Conservation (phyloP, 1,140 invertebrate species). For the Archivesica marissinica region DNA sequence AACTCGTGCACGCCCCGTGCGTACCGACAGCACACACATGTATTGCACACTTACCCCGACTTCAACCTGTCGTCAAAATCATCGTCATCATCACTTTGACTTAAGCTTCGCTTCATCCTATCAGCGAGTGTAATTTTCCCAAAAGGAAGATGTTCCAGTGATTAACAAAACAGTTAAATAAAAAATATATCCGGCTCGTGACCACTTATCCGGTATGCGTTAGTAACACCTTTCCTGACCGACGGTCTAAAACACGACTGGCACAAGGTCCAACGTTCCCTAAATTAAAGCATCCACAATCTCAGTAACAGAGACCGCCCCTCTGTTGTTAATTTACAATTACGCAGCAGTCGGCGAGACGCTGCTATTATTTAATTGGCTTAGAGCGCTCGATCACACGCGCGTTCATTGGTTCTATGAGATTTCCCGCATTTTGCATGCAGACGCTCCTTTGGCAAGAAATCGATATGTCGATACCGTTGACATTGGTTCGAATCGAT, state of each 20-base stretch:
- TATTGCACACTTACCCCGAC: conserved; percentile 81
- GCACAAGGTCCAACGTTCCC: conserved; percentile 44
- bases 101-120: conserved; percentile 84
- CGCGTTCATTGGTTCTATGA: conserved; percentile 44
- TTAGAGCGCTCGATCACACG: conserved; percentile 57
- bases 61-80: conserved; percentile 83
- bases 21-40: conserved; percentile 13
- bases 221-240: conserved; percentile 69
- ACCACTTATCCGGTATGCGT: conserved; percentile 42
- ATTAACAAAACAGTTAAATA: conserved; percentile 44
- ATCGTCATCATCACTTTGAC: conserved; percentile 84
- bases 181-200: conserved; percentile 36
- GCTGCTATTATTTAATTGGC: conserved; percentile 68
- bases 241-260: conserved; percentile 61
- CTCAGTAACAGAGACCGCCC: conserved; percentile 61
- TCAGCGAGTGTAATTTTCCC: conserved; percentile 18
- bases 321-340: conserved; percentile 66
- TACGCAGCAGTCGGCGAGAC: conserved; percentile 64
- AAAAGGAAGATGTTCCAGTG: background rate
- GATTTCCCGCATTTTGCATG: conserved; percentile 34
- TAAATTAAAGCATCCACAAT: conserved; percentile 42
- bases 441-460: conserved; percentile 50
- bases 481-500: conserved; percentile 52
- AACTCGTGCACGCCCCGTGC: conserved; percentile 36
- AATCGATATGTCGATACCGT: conserved; percentile 47